A percentile compares a stretch with the other conserved stretches of the same genome.
phyloP scores from a whole-genome alignment of 2,113 vertebrate species.

The Neomonachus schauinslandi region DNA sequence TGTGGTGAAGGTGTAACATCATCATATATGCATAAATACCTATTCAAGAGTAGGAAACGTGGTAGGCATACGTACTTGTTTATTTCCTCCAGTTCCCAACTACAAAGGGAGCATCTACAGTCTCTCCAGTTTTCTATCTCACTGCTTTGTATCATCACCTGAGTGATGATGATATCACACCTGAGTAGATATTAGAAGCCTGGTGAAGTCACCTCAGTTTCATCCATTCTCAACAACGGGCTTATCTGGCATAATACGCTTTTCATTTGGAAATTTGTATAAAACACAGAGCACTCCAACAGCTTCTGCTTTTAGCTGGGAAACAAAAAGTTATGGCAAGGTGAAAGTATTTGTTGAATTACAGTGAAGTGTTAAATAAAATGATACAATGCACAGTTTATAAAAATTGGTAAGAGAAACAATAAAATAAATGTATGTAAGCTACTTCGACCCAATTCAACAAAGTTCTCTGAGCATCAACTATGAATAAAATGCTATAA shows the following conservation, averaged over 20 bases:
- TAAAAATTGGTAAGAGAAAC: not conserved
- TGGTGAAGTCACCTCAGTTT: not conserved
- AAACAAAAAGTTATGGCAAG: not conserved
- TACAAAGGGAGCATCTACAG: not conserved
- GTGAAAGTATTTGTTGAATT: not conserved
- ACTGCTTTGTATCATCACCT: not conserved
- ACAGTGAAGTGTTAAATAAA: not conserved
- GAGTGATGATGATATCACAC: not conserved
- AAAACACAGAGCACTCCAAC: not conserved
- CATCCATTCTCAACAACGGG: not conserved
- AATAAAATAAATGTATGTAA: not conserved
- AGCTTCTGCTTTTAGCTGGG: not conserved
- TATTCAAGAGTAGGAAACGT: not conserved
- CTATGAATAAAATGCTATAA: not conserved
- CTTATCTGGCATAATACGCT: not conserved
- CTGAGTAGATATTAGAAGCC: not conserved
- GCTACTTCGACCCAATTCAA: not conserved
- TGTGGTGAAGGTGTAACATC: not conserved
- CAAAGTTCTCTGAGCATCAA: not conserved
- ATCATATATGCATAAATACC: not conserved
- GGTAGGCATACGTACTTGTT: not conserved
- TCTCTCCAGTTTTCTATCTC: not conserved
- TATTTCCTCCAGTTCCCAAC: not conserved
- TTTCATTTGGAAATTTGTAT: not conserved
- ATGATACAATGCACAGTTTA: not conserved